These are phyloP conservation scores for Echeneis naucrates DNA, from an alignment of 2,797 vertebrate genomes.

Conservation along the genomic window DNA sequence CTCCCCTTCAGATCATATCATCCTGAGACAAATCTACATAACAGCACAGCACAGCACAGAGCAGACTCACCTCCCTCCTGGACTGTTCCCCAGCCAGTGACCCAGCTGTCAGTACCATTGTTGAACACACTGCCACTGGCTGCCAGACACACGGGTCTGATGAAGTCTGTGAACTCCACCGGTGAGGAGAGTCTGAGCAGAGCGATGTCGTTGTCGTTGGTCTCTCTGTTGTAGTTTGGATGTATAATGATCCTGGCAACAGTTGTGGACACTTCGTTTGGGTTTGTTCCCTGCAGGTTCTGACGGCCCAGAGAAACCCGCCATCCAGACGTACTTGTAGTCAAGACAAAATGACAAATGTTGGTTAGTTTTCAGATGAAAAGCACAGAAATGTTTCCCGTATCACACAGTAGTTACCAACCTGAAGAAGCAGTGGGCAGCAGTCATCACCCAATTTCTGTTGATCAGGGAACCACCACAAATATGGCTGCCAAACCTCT, in stretches of 20 bases:
- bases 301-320: conserved; percentile 53
- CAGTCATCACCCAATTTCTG: conserved; percentile 74
- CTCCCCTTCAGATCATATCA: background rate
- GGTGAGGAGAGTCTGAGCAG: conserved; percentile 72
- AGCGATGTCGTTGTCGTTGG: conserved; percentile 70
- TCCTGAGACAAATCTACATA: background rate
- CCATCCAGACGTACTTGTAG: conserved; percentile 17
- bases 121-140: conserved; percentile 67
- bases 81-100: conserved; percentile 73
- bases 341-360: conserved; percentile 7
- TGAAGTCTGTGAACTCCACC: conserved; percentile 76
- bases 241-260: conserved; percentile 54
- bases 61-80: conserved; percentile 63
- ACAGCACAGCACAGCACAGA: conserved; percentile 4
- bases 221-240: conserved; percentile 42
- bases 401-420: background rate
- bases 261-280: conserved; percentile 47
- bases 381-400: rapidly evolving
- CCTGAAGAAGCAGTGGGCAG: conserved; percentile 71
- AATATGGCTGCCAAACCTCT: conserved; percentile 2
- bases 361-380: background rate
- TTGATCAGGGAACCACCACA: conserved; percentile 78
- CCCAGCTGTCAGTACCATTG: conserved; percentile 70
- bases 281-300: conserved; percentile 46
- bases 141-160: conserved; percentile 87